A percentile compares a stretch with the other conserved stretches of the same genome.
Conservation (phyloP, 2,888 invertebrate species). For the Litoditis marina region DNA sequence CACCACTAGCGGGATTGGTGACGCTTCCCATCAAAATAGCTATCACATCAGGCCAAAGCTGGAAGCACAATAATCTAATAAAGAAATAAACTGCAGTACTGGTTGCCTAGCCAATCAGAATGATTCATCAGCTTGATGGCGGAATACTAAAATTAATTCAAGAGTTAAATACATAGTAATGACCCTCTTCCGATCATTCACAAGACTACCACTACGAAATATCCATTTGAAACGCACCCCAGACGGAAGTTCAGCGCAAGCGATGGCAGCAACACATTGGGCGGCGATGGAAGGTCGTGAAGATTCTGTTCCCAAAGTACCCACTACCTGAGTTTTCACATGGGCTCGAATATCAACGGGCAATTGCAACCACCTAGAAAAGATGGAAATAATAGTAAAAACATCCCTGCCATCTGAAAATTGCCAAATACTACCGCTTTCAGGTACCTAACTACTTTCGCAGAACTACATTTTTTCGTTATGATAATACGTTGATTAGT, state of each 20-base stretch:
- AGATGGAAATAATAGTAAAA: background rate
- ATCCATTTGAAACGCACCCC: background rate
- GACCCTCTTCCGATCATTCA: no score
- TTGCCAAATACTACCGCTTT: background rate
- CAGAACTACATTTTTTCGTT: no score
- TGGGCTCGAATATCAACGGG: slow-evolving; percentile 81
- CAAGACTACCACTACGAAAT: no score
- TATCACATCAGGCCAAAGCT: slow-evolving; percentile 89
- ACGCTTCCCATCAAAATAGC: slow-evolving; percentile 84
- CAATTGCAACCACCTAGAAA: slow-evolving; percentile 79
- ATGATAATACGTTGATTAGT: no score
- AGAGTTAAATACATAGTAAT: background rate
- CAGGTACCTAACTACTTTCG: no score
- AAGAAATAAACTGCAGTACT: background rate
- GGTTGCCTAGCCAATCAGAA: no score
- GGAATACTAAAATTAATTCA: no score
- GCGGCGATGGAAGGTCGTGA: slow-evolving; percentile 93
- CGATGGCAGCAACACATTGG: slow-evolving; percentile 97
- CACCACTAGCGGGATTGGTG: slow-evolving; percentile 73
- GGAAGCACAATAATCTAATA: slow-evolving; percentile 65
- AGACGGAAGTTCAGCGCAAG: slow-evolving; percentile 86
- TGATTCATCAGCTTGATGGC: no score
- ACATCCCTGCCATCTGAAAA: background rate
- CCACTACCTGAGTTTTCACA: slow-evolving; percentile 91
- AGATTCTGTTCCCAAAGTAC: slow-evolving; percentile 88